Conservation (phyloP, 2,113 vertebrate species). For the Sceloporus undulatus region DNA sequence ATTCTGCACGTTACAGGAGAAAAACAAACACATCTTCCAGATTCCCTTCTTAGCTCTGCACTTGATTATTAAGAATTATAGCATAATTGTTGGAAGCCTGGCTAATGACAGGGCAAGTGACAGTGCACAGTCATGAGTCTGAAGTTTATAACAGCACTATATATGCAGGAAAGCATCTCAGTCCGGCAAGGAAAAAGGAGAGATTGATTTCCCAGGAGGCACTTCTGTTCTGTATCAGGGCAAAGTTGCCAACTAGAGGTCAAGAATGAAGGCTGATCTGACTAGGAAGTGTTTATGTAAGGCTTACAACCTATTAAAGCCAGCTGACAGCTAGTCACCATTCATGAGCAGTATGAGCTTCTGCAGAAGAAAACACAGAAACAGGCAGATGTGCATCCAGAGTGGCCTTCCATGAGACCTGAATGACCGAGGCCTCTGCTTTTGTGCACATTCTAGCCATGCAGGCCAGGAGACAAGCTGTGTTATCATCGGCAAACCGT, state of each 20-base stretch:
- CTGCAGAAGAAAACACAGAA: not conserved
- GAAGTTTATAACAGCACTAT: not conserved
- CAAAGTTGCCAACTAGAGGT: constrained; percentile 9
- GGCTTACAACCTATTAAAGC: constrained; percentile 2
- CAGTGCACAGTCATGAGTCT: not conserved
- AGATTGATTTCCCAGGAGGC: not conserved
- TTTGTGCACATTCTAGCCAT: not conserved
- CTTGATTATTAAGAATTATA: not conserved
- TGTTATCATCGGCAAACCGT: not conserved
- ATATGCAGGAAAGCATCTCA: not conserved
- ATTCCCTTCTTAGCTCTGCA: not conserved
- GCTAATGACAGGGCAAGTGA: not conserved
- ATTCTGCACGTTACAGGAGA: too few relatives aligned
- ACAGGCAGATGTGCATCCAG: not conserved
- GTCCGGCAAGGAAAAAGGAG: not conserved
- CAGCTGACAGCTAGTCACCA: constrained; percentile 2
- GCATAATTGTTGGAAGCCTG: not conserved
- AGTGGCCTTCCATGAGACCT: not conserved
- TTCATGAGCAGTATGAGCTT: constrained; percentile 5
- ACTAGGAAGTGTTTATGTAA: constrained; percentile 19
- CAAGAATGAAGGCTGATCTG: constrained; percentile 3
- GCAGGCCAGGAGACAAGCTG: not conserved
- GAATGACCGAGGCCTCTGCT: not conserved
- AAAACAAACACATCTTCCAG: too few relatives aligned
- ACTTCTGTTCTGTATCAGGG: constrained; percentile 2